Conservation (phyloP, 2,113 vertebrate genomes). For the Lutjanus erythropterus region DNA sequence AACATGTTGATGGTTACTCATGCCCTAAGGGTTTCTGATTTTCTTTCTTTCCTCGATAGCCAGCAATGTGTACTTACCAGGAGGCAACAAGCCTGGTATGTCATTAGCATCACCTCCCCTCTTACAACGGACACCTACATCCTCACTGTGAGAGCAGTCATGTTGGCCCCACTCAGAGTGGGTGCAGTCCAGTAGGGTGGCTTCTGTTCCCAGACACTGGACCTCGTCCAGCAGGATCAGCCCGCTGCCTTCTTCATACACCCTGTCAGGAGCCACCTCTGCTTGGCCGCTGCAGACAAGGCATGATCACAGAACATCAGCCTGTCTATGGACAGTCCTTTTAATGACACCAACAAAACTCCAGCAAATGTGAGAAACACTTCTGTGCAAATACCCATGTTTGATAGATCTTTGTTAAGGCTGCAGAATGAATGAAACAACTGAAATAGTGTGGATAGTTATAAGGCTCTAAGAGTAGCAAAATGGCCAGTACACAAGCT, state of each 20-base stretch:
- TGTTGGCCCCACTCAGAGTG: slow-evolving; percentile 89
- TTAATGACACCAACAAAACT: background rate
- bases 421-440: background rate
- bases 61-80: slow-evolving; percentile 57
- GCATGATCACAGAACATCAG: background rate
- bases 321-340: background rate
- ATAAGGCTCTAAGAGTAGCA: background rate
- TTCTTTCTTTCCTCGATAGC: background rate
- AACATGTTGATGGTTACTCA: background rate
- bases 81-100: slow-evolving; percentile 20
- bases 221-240: slow-evolving; percentile 91
- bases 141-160: slow-evolving; percentile 91
- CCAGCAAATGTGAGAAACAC: background rate
- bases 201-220: slow-evolving; percentile 85
- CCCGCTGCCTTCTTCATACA: slow-evolving; percentile 83
- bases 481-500: background rate
- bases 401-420: background rate
- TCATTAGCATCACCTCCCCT: slow-evolving; percentile 46
- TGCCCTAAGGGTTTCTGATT: background rate
- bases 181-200: slow-evolving; percentile 84
- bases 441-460: background rate
- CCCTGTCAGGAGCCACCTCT: slow-evolving; percentile 58
- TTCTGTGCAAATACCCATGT: background rate
- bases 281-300: slow-evolving; percentile 71
- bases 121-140: slow-evolving; percentile 86